Conservation (phyloP, 37 sponge, comb jelly and placozoan species). For the Diacarnus erythraeanus region DNA sequence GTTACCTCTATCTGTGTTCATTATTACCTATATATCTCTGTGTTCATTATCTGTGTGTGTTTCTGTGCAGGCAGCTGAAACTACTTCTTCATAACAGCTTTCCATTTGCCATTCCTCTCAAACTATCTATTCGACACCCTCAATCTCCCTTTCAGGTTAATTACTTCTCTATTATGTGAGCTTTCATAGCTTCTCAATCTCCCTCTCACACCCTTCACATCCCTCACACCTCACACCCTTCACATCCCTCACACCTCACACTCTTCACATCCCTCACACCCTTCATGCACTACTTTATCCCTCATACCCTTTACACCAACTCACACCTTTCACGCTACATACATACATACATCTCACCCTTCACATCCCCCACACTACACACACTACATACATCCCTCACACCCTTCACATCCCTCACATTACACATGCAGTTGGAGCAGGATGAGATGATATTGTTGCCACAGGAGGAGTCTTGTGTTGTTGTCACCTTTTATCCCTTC, state of each 20-base stretch:
- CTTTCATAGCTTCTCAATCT: background rate
- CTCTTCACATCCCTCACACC: background rate
- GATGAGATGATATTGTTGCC: background rate
- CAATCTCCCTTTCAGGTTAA: constrained; percentile 2
- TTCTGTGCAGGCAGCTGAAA: constrained; percentile 18
- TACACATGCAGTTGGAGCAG: background rate
- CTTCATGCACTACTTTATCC: too few relatives aligned
- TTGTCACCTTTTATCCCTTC: constrained; percentile 30
- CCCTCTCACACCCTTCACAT: background rate
- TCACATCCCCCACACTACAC: background rate
- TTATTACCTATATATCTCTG: background rate
- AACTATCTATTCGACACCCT: constrained; percentile 30
- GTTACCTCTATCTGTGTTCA: too few relatives aligned
- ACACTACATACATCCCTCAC: too few relatives aligned
- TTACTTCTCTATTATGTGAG: too few relatives aligned
- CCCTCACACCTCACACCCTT: too few relatives aligned
- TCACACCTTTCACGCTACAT: background rate
- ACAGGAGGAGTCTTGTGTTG: constrained; percentile 2
- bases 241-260: background rate
- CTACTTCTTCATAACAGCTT: constrained; percentile 44
- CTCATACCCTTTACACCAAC: background rate
- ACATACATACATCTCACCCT: background rate
- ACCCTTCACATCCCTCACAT: too few relatives aligned
- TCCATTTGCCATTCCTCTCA: constrained; percentile 28
- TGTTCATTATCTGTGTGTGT: background rate